Evolutionary conservation across 2,888 invertebrate genomes (phyloP).

Genomic region (Ectobius pallidus): DNA sequence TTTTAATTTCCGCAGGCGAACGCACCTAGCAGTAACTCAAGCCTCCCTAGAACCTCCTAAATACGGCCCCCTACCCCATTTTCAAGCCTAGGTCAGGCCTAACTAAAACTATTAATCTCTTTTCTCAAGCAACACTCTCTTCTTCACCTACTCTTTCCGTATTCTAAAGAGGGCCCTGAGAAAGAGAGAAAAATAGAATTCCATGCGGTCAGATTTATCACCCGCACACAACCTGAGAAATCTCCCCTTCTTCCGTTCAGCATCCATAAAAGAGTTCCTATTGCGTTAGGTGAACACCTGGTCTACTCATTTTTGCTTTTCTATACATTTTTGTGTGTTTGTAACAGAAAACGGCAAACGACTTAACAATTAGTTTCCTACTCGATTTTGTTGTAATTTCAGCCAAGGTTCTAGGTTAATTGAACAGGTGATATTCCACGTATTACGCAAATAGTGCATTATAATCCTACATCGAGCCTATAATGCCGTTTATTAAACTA

Average conservation of each 20-base stretch:
- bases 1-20: conserved; percentile 39
- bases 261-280: conserved; percentile 1
- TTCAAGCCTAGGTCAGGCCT: not conserved
- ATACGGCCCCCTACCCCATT: not conserved
- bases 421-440: too few relatives aligned
- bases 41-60: conserved; percentile 15
- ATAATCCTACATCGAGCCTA: too few relatives aligned
- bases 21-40: conserved; percentile 23
- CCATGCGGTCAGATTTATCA: not conserved
- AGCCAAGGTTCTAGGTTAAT: too few relatives aligned
- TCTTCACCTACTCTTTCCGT: not conserved
- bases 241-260: not conserved
- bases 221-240: not conserved
- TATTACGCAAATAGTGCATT: too few relatives aligned
- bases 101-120: not conserved
- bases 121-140: not conserved
- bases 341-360: not conserved
- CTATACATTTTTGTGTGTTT: not conserved
- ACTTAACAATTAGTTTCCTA: not conserved
- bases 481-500: too few relatives aligned
- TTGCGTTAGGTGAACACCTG: not conserved
- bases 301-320: not conserved
- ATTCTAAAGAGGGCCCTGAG: not conserved
- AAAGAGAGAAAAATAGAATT: not conserved
- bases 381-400: too few relatives aligned